phyloP scores from a whole-genome alignment of 2,797 vertebrate species.

The Sebastolobus alascanus region DNA sequence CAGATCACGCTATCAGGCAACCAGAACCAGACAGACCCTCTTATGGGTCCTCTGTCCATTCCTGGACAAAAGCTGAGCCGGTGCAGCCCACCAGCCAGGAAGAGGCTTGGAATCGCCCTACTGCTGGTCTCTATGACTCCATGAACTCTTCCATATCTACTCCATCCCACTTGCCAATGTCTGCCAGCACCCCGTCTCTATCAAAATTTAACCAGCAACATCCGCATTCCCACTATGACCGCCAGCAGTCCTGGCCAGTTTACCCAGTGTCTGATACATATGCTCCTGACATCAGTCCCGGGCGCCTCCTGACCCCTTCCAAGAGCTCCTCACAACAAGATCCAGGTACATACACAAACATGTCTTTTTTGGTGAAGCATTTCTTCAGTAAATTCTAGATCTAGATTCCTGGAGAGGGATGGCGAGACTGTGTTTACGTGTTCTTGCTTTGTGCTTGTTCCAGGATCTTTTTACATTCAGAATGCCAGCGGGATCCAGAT shows the following conservation, averaged over 20 bases:
- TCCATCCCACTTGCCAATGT: slow-evolving; percentile 16
- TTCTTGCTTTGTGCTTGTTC: slow-evolving; percentile 48
- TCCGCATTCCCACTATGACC: slow-evolving; percentile 49
- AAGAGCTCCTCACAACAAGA: slow-evolving; percentile 56
- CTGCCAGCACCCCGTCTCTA: slow-evolving; percentile 61
- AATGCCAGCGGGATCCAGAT: slow-evolving; percentile 91
- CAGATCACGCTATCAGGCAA: slow-evolving; percentile 33
- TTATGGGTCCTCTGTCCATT: slow-evolving; percentile 78
- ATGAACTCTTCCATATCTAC: not conserved
- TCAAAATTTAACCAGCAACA: slow-evolving; percentile 49
- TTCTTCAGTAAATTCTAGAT: not conserved
- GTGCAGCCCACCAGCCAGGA: slow-evolving; percentile 54
- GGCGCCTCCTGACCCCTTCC: slow-evolving; percentile 20
- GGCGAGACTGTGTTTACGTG: not conserved
- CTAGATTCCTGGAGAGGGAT: not conserved
- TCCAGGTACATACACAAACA: slow-evolving; percentile 55
- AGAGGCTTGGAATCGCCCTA: not conserved
- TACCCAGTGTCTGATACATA: slow-evolving; percentile 69
- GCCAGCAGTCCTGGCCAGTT: slow-evolving; percentile 75
- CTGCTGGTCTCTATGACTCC: slow-evolving; percentile 25
- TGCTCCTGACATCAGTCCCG: slow-evolving; percentile 46
- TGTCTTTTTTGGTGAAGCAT: not conserved
- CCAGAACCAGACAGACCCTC: slow-evolving; percentile 40
- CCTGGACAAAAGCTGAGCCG: slow-evolving; percentile 77
- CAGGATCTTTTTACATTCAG: slow-evolving; percentile 80